Conservation (phyloP, 37 sponge, comb jelly and placozoan genomes). For the Tethya wilhelma region DNA sequence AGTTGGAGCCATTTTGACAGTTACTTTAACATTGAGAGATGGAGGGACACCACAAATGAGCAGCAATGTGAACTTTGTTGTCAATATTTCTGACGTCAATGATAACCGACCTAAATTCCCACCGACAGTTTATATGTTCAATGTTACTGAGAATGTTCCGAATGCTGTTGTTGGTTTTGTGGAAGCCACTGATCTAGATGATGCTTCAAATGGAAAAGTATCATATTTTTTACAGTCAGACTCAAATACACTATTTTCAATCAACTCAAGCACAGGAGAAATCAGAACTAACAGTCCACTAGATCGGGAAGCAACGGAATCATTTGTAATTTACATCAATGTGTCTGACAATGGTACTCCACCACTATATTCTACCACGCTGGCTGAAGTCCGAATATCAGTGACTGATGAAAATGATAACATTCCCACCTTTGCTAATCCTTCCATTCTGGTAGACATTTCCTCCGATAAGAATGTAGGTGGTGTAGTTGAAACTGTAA, state of each 20-base stretch:
- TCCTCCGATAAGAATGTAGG: background rate
- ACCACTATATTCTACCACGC: background rate
- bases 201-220: constrained; percentile 18
- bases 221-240: constrained; percentile 1
- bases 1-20: background rate
- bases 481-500: background rate
- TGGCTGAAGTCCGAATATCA: background rate
- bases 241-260: background rate
- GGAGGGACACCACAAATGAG: background rate
- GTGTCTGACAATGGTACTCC: constrained; percentile 16
- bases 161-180: constrained; percentile 12
- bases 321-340: background rate
- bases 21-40: constrained; percentile 25
- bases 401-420: constrained; percentile 46
- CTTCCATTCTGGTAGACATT: background rate
- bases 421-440: constrained; percentile 11
- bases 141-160: constrained; percentile 4
- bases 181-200: constrained; percentile 22
- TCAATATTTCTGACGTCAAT: constrained; percentile 28
- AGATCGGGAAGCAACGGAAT: constrained; percentile 10
- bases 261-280: constrained; percentile 18
- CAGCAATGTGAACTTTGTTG: background rate
- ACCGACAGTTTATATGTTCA: background rate
- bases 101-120: constrained; percentile 30
- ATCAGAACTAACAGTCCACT: background rate